These are phyloP conservation scores for Monochamus saltuarius DNA, from an alignment of 1,140 invertebrate genomes.

Conservation along the genomic window DNA sequence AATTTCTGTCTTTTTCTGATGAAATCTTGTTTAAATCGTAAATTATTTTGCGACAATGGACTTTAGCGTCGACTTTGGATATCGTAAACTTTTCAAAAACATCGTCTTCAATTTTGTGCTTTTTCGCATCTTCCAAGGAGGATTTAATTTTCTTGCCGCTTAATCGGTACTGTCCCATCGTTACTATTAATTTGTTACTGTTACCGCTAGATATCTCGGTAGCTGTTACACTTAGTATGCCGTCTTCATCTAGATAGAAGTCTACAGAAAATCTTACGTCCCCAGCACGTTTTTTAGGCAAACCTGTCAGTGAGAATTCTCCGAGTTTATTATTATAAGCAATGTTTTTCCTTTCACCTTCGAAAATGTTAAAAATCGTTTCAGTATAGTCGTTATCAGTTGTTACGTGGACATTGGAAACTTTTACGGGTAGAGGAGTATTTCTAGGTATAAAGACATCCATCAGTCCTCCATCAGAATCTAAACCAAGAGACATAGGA, in stretches of 20 bases:
- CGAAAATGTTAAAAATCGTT: constrained; percentile 14
- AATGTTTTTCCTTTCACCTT: constrained; percentile 28
- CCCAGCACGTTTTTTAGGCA: constrained; percentile 22
- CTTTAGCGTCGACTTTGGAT: no score
- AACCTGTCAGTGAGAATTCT: constrained; percentile 15
- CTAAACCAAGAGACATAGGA: constrained; percentile 21
- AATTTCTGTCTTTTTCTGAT: no score
- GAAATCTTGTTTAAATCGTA: no score
- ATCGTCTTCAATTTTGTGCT: constrained; percentile 8
- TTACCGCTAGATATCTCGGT: constrained; percentile 10
- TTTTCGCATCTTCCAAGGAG: neutral
- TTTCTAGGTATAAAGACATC: constrained; percentile 17
- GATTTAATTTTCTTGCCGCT: neutral
- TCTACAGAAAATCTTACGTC: constrained; percentile 11
- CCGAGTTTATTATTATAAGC: constrained; percentile 28
- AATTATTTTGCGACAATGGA: no score
- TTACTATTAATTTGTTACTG: constrained; percentile 3
- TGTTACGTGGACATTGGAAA: neutral
- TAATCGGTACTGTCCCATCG: constrained; percentile 1
- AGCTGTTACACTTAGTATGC: constrained; percentile 25
- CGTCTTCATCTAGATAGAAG: constrained; percentile 25
- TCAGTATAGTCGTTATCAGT: constrained; percentile 15
- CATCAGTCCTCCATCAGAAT: constrained; percentile 4
- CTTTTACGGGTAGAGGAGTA: constrained; percentile 16
- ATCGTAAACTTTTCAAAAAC: constrained; percentile 7